A percentile compares a stretch with the other conserved stretches of the same genome.
phyloP scores from a whole-genome alignment of 2,113 vertebrate genomes.

The Nibea albiflora region DNA sequence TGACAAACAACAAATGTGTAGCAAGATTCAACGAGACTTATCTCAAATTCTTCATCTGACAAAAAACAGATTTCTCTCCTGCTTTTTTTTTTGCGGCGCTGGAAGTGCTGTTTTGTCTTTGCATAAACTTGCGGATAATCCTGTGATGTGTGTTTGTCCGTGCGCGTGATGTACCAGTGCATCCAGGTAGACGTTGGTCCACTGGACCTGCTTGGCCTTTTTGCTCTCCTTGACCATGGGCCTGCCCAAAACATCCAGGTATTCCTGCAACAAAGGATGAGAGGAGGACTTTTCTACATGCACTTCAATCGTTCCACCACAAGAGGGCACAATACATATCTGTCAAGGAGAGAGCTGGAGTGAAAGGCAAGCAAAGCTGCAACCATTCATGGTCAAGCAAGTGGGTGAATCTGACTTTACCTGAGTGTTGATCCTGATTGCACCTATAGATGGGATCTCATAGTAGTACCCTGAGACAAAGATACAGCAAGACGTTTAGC shows the following conservation, averaged over 20 bases:
- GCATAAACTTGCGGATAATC: neutral
- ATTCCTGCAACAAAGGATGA: slow-evolving; percentile 86
- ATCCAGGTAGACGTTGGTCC: slow-evolving; percentile 98
- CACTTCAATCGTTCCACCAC: slow-evolving; percentile 32
- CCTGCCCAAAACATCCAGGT: slow-evolving; percentile 96
- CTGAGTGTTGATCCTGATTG: slow-evolving; percentile 98
- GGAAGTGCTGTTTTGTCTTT: neutral
- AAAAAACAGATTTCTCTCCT: slow-evolving; percentile 44
- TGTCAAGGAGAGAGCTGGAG: neutral
- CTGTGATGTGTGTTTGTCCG: neutral
- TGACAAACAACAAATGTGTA: slow-evolving; percentile 30
- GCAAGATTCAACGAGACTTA: slow-evolving; percentile 2
- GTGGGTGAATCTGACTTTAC: slow-evolving; percentile 73
- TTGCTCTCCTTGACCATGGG: slow-evolving; percentile 94
- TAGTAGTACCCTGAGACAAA: slow-evolving; percentile 93
- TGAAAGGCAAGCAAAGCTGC: neutral
- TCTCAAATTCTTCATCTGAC: slow-evolving; percentile 36
- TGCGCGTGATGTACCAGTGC: slow-evolving; percentile 88
- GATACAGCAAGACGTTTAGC: neutral
- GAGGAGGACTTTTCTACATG: neutral
- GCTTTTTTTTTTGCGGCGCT: neutral
- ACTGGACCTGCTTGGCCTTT: slow-evolving; percentile 93
- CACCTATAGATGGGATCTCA: slow-evolving; percentile 97
- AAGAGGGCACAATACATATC: slow-evolving; percentile 51
- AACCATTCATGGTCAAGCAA: neutral